Evolutionary conservation across 2,888 invertebrate genomes (phyloP).

Genomic region (Rhopalosiphum nymphaeae): DNA sequence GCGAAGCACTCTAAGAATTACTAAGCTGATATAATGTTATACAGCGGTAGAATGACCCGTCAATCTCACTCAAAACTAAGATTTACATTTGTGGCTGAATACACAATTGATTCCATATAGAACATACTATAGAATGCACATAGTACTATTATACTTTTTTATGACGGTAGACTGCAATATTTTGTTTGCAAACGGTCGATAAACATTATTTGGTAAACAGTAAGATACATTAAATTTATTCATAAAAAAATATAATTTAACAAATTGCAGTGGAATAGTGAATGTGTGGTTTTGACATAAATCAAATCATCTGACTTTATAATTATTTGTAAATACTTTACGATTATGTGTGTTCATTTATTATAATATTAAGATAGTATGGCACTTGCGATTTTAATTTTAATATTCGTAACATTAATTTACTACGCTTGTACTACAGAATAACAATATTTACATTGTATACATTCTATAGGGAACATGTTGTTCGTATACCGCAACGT

Average conservation of each 20-base stretch:
- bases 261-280: background rate
- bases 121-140: background rate
- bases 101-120: background rate
- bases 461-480: background rate
- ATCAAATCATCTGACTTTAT: background rate
- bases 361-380: background rate
- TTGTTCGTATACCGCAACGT: background rate
- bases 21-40: background rate
- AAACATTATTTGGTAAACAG: background rate
- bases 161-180: background rate
- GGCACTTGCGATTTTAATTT: background rate
- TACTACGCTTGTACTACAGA: background rate
- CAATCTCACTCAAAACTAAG: background rate
- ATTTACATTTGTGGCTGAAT: background rate
- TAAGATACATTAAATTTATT: background rate
- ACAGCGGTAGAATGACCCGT: background rate
- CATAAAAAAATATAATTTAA: background rate
- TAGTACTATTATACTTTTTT: background rate
- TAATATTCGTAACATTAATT: background rate
- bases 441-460: background rate
- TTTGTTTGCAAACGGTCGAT: background rate
- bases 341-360: background rate
- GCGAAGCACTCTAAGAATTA: background rate
- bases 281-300: background rate
- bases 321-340: background rate